Conservation (phyloP, 2,888 invertebrate genomes). For the Ornithoptera priamus region DNA sequence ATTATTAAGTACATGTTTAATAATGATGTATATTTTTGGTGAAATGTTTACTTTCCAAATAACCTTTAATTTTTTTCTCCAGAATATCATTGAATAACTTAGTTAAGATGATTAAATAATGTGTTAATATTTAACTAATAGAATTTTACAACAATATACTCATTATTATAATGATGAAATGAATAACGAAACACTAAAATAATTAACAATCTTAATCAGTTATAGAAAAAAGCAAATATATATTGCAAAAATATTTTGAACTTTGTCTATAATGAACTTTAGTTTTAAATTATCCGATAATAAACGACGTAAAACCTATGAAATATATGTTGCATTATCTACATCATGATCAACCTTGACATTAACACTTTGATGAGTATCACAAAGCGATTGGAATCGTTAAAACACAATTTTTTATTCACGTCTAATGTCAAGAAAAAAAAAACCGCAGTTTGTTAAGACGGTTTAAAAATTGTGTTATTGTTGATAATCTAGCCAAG, state of each 20-base stretch:
- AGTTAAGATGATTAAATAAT: not conserved
- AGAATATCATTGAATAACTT: not conserved
- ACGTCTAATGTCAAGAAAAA: slow-evolving; percentile 4
- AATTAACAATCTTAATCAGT: not conserved
- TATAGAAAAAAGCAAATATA: not conserved
- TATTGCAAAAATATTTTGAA: not conserved
- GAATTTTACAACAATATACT: not conserved
- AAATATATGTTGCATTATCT: slow-evolving; percentile 21
- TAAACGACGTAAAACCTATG: slow-evolving; percentile 22
- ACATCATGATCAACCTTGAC: slow-evolving; percentile 28
- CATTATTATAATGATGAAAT: not conserved
- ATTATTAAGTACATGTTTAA: not conserved
- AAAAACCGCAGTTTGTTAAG: not conserved
- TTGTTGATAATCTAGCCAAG: not conserved
- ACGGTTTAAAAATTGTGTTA: not conserved
- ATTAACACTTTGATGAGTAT: slow-evolving; percentile 28
- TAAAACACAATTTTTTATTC: slow-evolving; percentile 23
- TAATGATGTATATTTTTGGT: too few species aligned
- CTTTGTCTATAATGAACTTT: slow-evolving; percentile 9
- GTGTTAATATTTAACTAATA: too few species aligned
- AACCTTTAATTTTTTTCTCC: not conserved
- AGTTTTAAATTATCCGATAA: slow-evolving; percentile 19
- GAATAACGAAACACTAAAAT: not conserved
- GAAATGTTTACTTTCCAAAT: not conserved
- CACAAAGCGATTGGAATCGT: slow-evolving; percentile 26